These are phyloP conservation scores for Podarcis lilfordi DNA, from an alignment of 2,797 vertebrate species.

Conservation along the genomic window DNA sequence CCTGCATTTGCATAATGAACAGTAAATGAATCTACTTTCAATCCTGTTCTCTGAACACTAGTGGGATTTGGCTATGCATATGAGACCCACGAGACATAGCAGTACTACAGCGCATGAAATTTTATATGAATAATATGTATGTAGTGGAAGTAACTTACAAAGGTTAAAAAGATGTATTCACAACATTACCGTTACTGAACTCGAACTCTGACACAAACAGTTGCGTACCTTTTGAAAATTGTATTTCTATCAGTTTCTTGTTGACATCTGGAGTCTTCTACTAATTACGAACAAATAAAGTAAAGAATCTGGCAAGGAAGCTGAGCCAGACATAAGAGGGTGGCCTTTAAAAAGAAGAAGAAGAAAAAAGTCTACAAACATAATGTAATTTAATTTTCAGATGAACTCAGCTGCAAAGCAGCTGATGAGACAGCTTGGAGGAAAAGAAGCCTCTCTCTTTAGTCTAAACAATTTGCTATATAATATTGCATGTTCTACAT, in stretches of 20 bases:
- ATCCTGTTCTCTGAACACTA: neutral
- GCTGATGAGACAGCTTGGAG: constrained; percentile 49
- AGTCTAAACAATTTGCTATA: constrained; percentile 38
- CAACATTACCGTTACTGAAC: constrained; percentile 5
- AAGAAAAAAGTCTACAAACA: constrained; percentile 63
- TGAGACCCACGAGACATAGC: neutral
- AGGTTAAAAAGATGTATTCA: constrained; percentile 47
- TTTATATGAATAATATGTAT: constrained; percentile 15
- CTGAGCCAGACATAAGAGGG: constrained; percentile 50
- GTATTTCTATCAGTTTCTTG: constrained; percentile 43
- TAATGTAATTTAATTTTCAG: constrained; percentile 62
- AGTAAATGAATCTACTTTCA: neutral
- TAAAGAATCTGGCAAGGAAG: constrained; percentile 50
- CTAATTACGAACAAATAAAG: constrained; percentile 55
- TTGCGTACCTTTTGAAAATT: constrained; percentile 47
- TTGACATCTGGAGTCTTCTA: constrained; percentile 49
- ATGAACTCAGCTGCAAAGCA: constrained; percentile 59
- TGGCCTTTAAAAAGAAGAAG: constrained; percentile 23
- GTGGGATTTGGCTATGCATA: neutral
- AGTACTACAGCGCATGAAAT: neutral
- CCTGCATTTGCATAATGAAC: neutral
- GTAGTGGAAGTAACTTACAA: constrained; percentile 37
- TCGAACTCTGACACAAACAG: neutral
- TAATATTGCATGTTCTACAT: constrained; percentile 45
- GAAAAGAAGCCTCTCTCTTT: constrained; percentile 42